These are phyloP conservation scores for Hanleya hanleyi DNA, from an alignment of 2,888 invertebrate genomes.

Conservation along the genomic window DNA sequence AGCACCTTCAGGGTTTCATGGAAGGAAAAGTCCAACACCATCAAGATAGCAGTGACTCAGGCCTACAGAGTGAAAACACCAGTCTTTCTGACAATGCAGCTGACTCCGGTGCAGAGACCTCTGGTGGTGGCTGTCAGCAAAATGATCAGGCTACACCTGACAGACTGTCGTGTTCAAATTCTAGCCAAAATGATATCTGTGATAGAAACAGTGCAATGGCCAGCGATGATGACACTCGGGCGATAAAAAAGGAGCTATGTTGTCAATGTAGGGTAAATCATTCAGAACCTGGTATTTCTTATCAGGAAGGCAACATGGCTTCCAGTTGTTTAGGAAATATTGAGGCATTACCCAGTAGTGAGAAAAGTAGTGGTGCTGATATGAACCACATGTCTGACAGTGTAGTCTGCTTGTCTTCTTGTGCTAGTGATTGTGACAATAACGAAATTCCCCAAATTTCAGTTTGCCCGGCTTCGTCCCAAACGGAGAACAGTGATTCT, in stretches of 20 bases:
- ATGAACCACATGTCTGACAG: no score
- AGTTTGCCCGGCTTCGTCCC: not conserved
- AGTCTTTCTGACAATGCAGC: constrained; percentile 51
- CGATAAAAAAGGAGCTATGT: no score
- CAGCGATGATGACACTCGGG: no score
- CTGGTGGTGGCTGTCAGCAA: not conserved
- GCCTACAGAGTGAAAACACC: constrained; percentile 64
- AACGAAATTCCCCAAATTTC: not conserved
- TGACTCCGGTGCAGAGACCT: not conserved
- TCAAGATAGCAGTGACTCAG: constrained; percentile 66
- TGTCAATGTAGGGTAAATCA: no score
- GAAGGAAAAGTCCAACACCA: constrained; percentile 41
- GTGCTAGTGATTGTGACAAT: no score
- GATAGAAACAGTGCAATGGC: constrained; percentile 12
- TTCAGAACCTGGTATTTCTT: no score
- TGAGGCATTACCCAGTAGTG: no score
- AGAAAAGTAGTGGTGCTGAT: no score
- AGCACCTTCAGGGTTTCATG: no score
- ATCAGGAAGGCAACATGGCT: no score
- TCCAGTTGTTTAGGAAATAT: no score
- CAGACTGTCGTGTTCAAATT: not conserved
- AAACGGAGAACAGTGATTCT: constrained; percentile 1
- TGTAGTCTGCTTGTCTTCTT: no score
- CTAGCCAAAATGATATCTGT: not conserved
- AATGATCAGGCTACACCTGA: not conserved